A percentile compares a stretch with the other conserved stretches of the same genome.
Conservation (phyloP, 2,888 invertebrate species). For the Sinhomidia bicolor region DNA sequence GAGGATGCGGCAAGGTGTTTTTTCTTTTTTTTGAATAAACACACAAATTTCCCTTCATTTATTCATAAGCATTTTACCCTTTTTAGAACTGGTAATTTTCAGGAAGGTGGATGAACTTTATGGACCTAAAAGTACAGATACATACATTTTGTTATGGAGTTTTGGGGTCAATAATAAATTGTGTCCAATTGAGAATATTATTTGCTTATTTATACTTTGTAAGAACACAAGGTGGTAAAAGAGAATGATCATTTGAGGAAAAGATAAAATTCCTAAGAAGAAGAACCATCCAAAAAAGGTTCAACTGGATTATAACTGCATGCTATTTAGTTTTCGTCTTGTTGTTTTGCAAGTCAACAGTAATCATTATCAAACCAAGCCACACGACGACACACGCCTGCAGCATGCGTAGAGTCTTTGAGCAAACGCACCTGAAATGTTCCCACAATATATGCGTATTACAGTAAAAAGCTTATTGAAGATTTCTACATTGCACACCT, state of each 20-base stretch:
- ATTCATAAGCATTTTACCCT: conserved; percentile 4
- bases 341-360: too few species aligned
- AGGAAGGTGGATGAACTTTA: conserved; percentile 28
- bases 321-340: too few species aligned
- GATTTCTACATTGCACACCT: not conserved
- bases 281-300: conserved; percentile 10
- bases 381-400: conserved; percentile 68
- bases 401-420: conserved; percentile 32
- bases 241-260: conserved; percentile 48
- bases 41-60: not conserved
- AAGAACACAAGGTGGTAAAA: conserved; percentile 66
- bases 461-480: too few species aligned
- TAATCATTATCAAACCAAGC: too few species aligned
- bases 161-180: conserved; percentile 51
- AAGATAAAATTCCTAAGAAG: not conserved
- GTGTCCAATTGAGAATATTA: conserved; percentile 54
- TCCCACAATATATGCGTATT: too few species aligned
- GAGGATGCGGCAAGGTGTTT: conserved; percentile 56
- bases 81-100: too few species aligned
- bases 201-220: conserved; percentile 44
- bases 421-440: too few species aligned
- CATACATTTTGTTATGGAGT: too few species aligned
- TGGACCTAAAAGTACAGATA: too few species aligned
- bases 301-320: not conserved
- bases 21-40: conserved; percentile 7